Evolutionary conservation across 2,113 vertebrate species (phyloP).

Genomic region (Trichechus manatus): DNA sequence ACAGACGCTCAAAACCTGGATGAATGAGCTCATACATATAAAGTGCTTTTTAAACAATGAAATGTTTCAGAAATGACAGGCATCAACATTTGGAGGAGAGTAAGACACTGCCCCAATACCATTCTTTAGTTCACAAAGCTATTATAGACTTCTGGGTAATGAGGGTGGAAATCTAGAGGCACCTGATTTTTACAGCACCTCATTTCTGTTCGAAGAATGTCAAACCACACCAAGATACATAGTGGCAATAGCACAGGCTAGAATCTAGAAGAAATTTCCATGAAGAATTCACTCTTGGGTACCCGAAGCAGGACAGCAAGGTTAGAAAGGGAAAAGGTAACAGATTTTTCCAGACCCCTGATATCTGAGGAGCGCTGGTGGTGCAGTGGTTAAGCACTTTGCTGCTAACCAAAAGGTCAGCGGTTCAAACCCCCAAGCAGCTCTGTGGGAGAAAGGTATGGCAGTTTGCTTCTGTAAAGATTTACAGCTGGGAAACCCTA

Average conservation of each 20-base stretch:
- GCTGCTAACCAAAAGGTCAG: neutral
- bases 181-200: slow-evolving; percentile 8
- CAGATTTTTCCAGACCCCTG: neutral
- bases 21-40: slow-evolving; percentile 67
- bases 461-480: neutral
- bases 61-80: slow-evolving; percentile 59
- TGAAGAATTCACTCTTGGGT: neutral
- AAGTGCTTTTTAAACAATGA: slow-evolving; percentile 69
- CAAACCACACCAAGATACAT: neutral
- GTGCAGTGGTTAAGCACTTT: neutral
- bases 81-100: slow-evolving; percentile 43
- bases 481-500: neutral
- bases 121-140: slow-evolving; percentile 44
- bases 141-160: slow-evolving; percentile 9
- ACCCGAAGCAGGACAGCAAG: neutral
- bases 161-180: neutral
- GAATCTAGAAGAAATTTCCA: neutral
- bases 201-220: slow-evolving; percentile 54
- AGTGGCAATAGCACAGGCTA: neutral
- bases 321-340: neutral
- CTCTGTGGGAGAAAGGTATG: neutral
- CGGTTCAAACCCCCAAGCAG: neutral
- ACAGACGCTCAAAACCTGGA: slow-evolving; percentile 36
- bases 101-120: neutral
- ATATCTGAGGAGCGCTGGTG: neutral